Conservation (phyloP, 1,140 invertebrate species). For the Phocides pigmalion region DNA sequence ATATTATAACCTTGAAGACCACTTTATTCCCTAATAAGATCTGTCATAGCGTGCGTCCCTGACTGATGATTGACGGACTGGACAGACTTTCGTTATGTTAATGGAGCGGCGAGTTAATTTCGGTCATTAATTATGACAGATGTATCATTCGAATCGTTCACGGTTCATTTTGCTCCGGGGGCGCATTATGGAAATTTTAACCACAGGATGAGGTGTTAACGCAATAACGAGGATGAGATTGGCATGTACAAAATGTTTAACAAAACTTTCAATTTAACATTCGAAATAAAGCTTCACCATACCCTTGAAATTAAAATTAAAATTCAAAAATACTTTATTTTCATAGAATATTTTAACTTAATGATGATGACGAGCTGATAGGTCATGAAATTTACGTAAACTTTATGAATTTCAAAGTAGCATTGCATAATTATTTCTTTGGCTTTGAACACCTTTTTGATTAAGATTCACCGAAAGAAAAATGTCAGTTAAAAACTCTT, state of each 20-base stretch:
- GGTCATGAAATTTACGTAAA: too few species aligned
- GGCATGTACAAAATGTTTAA: slow-evolving; percentile 5
- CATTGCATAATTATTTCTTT: too few species aligned
- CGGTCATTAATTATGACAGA: slow-evolving; percentile 52
- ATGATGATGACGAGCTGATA: too few species aligned
- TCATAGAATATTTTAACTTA: too few species aligned
- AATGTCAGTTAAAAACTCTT: too few species aligned
- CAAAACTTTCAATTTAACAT: slow-evolving; percentile 4
- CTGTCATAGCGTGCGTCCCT: slow-evolving; percentile 5
- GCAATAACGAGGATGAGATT: slow-evolving; percentile 21
- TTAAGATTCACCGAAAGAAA: too few species aligned
- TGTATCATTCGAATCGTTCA: slow-evolving; percentile 37
- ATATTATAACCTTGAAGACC: too few species aligned
- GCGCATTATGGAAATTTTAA: slow-evolving; percentile 36
- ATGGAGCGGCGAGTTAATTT: slow-evolving; percentile 42
- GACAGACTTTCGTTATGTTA: slow-evolving; percentile 50
- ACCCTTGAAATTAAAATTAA: too few species aligned
- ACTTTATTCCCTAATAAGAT: slow-evolving; percentile 11
- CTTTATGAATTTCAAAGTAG: too few species aligned
- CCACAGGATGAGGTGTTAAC: slow-evolving; percentile 23
- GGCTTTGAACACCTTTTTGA: too few species aligned
- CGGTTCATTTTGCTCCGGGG: slow-evolving; percentile 21
- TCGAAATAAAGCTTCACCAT: too few species aligned
- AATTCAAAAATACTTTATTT: too few species aligned
- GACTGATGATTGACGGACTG: slow-evolving; percentile 46